Evolutionary conservation across 2,888 invertebrate genomes (phyloP).

Genomic region (Epistrophe grossulariae): DNA sequence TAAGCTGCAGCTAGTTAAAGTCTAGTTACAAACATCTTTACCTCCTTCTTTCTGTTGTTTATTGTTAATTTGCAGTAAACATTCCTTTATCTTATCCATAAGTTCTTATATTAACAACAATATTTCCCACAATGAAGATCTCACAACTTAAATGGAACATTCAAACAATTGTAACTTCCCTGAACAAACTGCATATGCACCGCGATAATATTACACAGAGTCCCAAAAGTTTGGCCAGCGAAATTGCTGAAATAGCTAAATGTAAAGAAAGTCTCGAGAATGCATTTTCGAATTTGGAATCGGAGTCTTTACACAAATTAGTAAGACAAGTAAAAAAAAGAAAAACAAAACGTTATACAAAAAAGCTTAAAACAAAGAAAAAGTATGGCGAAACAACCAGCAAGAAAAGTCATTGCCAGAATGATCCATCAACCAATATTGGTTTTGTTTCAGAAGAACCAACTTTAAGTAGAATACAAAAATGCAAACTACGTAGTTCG

Average conservation of each 20-base stretch:
- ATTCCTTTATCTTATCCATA: constrained; percentile 18
- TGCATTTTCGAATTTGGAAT: constrained; percentile 37
- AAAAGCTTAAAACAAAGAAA: constrained; percentile 15
- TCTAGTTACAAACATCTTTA: constrained; percentile 27
- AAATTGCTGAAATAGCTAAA: constrained; percentile 4
- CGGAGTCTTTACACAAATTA: constrained; percentile 17
- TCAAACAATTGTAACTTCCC: constrained; percentile 50
- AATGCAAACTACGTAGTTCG: constrained; percentile 34
- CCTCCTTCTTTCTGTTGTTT: constrained; percentile 3
- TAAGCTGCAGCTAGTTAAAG: constrained; percentile 81
- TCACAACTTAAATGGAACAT: constrained; percentile 60
- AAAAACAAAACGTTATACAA: constrained; percentile 18
- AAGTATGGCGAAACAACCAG: neutral
- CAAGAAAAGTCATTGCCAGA: neutral
- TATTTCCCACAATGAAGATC: constrained; percentile 67
- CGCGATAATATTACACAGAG: constrained; percentile 40
- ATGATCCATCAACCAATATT: neutral
- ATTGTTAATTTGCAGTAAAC: constrained; percentile 36
- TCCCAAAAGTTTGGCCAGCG: constrained; percentile 11
- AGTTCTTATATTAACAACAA: constrained; percentile 27
- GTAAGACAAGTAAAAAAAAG: constrained; percentile 22
- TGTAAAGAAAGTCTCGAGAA: constrained; percentile 37
- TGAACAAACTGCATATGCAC: constrained; percentile 39
- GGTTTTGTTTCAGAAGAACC: neutral
- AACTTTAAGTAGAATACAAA: neutral